Evolutionary conservation across 2,113 vertebrate species (phyloP).

Genomic region (Ranitomeya imitator): DNA sequence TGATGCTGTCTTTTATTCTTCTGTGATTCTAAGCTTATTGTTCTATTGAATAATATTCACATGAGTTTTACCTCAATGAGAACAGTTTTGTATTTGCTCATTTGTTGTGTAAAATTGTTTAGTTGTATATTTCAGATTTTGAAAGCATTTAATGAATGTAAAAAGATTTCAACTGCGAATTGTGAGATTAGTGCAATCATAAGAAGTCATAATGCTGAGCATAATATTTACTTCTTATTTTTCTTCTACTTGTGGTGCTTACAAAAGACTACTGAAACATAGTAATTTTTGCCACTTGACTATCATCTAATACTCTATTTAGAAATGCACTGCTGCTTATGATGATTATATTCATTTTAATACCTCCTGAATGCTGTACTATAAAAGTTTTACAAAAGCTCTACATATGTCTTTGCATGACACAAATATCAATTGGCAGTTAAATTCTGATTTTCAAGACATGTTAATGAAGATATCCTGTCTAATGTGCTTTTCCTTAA

Average conservation of each 20-base stretch:
- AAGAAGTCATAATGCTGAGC: background rate
- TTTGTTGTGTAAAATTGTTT: background rate
- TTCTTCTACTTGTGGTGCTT: background rate
- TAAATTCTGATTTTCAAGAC: background rate
- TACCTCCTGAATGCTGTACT: background rate
- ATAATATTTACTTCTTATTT: conserved; percentile 3
- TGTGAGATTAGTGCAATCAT: background rate
- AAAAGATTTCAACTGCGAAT: background rate
- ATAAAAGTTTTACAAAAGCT: background rate
- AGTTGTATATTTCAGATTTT: background rate
- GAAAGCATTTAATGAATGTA: background rate
- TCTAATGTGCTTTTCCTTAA: background rate
- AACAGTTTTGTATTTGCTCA: background rate
- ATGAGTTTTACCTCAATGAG: background rate
- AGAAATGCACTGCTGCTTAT: background rate
- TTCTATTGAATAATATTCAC: background rate
- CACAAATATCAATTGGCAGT: background rate
- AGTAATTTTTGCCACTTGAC: background rate
- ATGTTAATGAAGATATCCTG: background rate
- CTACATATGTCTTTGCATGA: background rate
- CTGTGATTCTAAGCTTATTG: background rate
- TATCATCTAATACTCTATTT: background rate
- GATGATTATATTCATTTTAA: background rate
- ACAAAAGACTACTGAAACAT: conserved; percentile 3
- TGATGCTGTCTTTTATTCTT: background rate